Conservation (phyloP, 2,797 vertebrate species). For the Myotis planiceps region DNA sequence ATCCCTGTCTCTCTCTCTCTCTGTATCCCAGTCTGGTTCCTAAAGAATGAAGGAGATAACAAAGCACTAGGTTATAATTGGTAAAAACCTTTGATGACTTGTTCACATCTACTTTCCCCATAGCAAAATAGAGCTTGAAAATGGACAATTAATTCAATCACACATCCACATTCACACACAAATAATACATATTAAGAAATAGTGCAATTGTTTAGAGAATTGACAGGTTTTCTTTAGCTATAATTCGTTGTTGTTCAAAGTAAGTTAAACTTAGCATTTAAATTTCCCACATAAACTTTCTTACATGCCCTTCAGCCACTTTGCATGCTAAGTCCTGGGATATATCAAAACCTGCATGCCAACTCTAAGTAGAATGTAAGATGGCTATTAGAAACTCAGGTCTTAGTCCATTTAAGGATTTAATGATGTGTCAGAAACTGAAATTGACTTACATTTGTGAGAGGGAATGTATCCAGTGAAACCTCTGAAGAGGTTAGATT, state of each 20-base stretch:
- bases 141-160: not conserved
- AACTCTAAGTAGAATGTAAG: conserved; percentile 67
- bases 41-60: not conserved
- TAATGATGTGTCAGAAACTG: conserved; percentile 70
- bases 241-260: not conserved
- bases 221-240: not conserved
- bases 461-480: conserved; percentile 3
- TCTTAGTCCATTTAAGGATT: conserved; percentile 73
- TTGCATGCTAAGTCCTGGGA: conserved; percentile 46
- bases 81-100: not conserved
- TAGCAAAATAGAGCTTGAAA: not conserved
- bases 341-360: conserved; percentile 48
- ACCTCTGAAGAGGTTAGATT: conserved; percentile 9
- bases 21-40: not conserved
- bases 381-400: conserved; percentile 57
- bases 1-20: no score
- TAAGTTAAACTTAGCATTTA: not conserved
- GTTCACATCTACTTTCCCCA: not conserved
- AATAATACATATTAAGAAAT: not conserved
- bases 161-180: not conserved
- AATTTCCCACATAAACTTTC: not conserved
- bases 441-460: conserved; percentile 57
- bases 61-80: not conserved
- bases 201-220: not conserved
- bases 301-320: conserved; percentile 48